Base-by-base conservation (phyloP, 2,888 invertebrate species). In the Ptilodon capucinus region DNA sequence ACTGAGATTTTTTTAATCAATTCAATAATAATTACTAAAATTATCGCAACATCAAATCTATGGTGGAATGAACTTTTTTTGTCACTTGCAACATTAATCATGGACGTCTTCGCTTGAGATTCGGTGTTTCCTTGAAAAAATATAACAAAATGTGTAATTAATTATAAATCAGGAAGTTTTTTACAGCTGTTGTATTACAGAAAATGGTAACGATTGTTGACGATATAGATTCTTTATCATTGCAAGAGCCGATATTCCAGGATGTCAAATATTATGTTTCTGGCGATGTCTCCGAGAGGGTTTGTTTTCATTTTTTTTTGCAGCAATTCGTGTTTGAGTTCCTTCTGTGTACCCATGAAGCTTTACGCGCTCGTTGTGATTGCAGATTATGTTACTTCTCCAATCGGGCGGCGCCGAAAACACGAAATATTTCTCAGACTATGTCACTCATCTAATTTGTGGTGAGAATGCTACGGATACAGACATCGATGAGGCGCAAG, bases 401-500 rank as follows among this genome's bases (percentile, higher is more conserved):
- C 95, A 95, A 85, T 93, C 94, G 79, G 97, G 97, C 58, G 98
- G 98, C 44, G 98, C 96, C 17, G 97, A 97, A 80, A 94, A 94
- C 63, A 95, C 95, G 60, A 95, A 95, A 68, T 98, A 97, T 89
- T 94, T 97, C 68, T 95, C 97, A 54, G 97, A 98, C 86, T 96
- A 95, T 88, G 96, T 98, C 61, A 98, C 98, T 36, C 98, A 98
- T 92, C 92, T 97, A 69, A 96, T 99, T 76, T 97, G 97, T 68
- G 98, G 96, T 19, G 92, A 94, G 63, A 95, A 97, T 87, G 95
- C 95, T 48, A 94, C 95, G 69, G 97, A 97, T 80, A 95, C 94
- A 74, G 98, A 97, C 81, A 93, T 98, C 67, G 94, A 94, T 48
- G 97, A 97, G 89, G 98, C 98, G 8, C 95, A 95, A 78, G 98